Conservation (phyloP, 1,140 invertebrate species). For the Plodia interpunctella region DNA sequence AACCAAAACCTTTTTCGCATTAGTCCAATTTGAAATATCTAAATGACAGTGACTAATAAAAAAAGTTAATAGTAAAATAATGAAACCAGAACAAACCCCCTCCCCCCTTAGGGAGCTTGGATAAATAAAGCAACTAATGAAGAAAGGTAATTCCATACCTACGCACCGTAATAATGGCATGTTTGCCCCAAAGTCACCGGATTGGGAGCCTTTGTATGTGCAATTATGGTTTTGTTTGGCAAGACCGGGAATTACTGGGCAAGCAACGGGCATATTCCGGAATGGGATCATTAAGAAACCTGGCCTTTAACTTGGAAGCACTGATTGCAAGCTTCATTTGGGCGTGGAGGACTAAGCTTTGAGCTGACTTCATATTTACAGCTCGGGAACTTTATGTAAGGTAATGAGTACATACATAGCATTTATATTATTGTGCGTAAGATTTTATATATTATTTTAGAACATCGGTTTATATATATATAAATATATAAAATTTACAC, state of each 20-base stretch:
- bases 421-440: too few relatives aligned
- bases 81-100: neutral
- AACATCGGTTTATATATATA: too few relatives aligned
- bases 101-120: neutral
- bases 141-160: neutral
- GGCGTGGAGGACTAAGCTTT: too few relatives aligned
- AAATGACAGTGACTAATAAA: neutral
- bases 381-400: too few relatives aligned
- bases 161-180: neutral
- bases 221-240: conserved; percentile 2
- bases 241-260: too few relatives aligned
- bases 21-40: too few relatives aligned
- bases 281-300: neutral
- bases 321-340: neutral
- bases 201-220: conserved; percentile 2
- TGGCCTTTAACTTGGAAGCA: neutral
- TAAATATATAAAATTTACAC: too few relatives aligned
- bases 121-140: conserved; percentile 5
- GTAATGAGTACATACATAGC: too few relatives aligned
- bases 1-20: too few relatives aligned
- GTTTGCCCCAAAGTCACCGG: neutral
- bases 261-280: neutral
- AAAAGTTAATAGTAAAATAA: neutral
- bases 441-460: too few relatives aligned
- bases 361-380: too few relatives aligned